phyloP scores from a whole-genome alignment of 64 coral and sea anemone species.

The Actinia tenebrosa region DNA sequence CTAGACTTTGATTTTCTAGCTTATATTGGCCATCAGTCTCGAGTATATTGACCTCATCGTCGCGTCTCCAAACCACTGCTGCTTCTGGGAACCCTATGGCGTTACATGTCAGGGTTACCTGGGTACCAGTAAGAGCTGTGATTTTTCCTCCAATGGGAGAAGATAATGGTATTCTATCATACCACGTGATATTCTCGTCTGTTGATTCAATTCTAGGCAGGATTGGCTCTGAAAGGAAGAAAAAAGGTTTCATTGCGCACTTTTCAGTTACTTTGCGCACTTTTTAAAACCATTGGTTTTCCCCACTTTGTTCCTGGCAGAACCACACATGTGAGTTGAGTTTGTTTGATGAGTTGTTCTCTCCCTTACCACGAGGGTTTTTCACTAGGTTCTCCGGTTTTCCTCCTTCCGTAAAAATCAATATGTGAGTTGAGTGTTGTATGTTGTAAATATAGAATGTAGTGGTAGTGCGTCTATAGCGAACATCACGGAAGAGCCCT shows the following conservation, averaged over 20 bases:
- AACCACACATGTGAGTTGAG: no score
- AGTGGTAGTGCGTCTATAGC: no score
- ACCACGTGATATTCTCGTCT: conserved; percentile 26
- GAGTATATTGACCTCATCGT: conserved; percentile 18
- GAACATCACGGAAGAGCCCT: no score
- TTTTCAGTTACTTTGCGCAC: no score
- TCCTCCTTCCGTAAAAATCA: no score
- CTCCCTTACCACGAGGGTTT: no score
- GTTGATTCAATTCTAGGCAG: not conserved
- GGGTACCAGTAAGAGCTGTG: conserved; percentile 51
- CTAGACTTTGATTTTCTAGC: conserved; percentile 27
- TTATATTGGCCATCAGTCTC: conserved; percentile 43
- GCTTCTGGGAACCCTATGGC: conserved; percentile 53
- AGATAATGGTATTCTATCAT: not conserved
- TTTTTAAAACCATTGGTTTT: no score
- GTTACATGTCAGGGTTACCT: conserved; percentile 56
- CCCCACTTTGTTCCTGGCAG: no score
- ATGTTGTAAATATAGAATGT: no score
- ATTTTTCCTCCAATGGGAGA: conserved; percentile 59
- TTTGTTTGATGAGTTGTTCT: no score
- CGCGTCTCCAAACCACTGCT: conserved; percentile 39
- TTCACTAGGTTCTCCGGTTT: no score
- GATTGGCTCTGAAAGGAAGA: not conserved
- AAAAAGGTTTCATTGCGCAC: not conserved
- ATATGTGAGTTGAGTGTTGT: no score